Conservation (phyloP, 2,797 vertebrate genomes). For the Ambastaia sidthimunki region DNA sequence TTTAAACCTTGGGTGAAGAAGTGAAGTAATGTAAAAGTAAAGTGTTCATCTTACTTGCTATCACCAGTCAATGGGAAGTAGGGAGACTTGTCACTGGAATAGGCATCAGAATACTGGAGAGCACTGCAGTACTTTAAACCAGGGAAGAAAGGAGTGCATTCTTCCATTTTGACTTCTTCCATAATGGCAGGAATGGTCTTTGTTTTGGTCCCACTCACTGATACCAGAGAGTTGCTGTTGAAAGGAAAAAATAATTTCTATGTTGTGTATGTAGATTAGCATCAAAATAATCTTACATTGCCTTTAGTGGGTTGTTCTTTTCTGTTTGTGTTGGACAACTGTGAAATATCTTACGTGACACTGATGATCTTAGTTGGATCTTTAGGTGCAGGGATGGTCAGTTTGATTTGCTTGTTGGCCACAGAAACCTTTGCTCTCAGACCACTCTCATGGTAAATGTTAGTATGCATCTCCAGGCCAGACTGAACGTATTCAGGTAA, state of each 20-base stretch:
- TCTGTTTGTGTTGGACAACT: neutral
- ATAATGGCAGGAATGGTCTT: constrained; percentile 75
- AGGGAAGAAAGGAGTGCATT: constrained; percentile 81
- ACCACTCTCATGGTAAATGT: constrained; percentile 88
- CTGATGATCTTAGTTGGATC: constrained; percentile 83
- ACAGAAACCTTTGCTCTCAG: constrained; percentile 80
- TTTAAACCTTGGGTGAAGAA: neutral
- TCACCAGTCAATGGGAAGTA: constrained; percentile 87
- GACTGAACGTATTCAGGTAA: constrained; percentile 85
- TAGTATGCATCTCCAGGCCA: constrained; percentile 88
- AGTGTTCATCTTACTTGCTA: constrained; percentile 77
- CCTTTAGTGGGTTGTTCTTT: neutral
- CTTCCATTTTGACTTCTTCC: constrained; percentile 67
- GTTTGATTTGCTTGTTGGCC: constrained; percentile 77
- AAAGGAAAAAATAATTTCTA: neutral
- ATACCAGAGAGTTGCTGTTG: constrained; percentile 81
- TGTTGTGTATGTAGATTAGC: neutral
- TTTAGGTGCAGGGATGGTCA: constrained; percentile 84
- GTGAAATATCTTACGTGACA: constrained; percentile 77
- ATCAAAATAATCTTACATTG: neutral
- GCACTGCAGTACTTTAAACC: constrained; percentile 84
- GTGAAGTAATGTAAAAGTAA: neutral
- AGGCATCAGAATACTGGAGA: constrained; percentile 78
- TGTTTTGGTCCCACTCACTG: constrained; percentile 77
- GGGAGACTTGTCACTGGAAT: constrained; percentile 74